Evolutionary conservation across 1,140 invertebrate genomes (phyloP).

Genomic region (Mycetomoellerius zeteki): DNA sequence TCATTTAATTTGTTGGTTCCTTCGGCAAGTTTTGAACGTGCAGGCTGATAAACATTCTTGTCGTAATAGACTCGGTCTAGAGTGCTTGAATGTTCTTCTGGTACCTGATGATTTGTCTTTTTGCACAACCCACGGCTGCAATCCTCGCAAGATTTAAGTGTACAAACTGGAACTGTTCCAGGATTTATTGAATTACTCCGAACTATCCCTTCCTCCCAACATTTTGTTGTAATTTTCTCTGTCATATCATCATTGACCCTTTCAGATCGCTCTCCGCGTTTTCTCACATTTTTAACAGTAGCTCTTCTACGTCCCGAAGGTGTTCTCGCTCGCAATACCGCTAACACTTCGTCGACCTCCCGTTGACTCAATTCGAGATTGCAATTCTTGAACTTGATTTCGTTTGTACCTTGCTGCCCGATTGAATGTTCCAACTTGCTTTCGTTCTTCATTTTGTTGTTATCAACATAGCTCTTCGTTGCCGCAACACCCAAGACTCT

Average conservation of each 20-base stretch:
- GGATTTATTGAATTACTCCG: slow-evolving; percentile 11
- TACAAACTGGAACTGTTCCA: slow-evolving; percentile 15
- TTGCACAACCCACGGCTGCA: slow-evolving; percentile 61
- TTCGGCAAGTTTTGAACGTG: slow-evolving; percentile 37
- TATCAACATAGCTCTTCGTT: slow-evolving; percentile 66
- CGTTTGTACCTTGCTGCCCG: slow-evolving; percentile 55
- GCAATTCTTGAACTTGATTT: slow-evolving; percentile 79
- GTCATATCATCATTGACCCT: slow-evolving; percentile 61
- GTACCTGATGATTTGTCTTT: slow-evolving; percentile 65
- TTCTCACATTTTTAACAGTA: slow-evolving; percentile 73
- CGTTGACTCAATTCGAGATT: slow-evolving; percentile 85
- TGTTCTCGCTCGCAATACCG: slow-evolving; percentile 83
- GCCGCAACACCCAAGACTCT: slow-evolving; percentile 76
- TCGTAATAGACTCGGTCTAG: slow-evolving; percentile 67
- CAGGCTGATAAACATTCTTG: slow-evolving; percentile 69
- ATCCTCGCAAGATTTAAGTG: slow-evolving; percentile 57
- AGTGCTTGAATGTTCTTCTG: slow-evolving; percentile 44
- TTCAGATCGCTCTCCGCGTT: slow-evolving; percentile 76
- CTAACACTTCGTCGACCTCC: slow-evolving; percentile 86
- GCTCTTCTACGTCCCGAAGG: slow-evolving; percentile 79
- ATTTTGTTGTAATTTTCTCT: slow-evolving; percentile 17
- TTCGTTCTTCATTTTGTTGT: slow-evolving; percentile 69
- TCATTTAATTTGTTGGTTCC: slow-evolving; percentile 36
- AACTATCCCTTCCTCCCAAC: slow-evolving; percentile 27
- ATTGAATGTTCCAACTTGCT: slow-evolving; percentile 43